phyloP scores from a whole-genome alignment of 1,140 invertebrate genomes.

The Nephotettix cincticeps region DNA sequence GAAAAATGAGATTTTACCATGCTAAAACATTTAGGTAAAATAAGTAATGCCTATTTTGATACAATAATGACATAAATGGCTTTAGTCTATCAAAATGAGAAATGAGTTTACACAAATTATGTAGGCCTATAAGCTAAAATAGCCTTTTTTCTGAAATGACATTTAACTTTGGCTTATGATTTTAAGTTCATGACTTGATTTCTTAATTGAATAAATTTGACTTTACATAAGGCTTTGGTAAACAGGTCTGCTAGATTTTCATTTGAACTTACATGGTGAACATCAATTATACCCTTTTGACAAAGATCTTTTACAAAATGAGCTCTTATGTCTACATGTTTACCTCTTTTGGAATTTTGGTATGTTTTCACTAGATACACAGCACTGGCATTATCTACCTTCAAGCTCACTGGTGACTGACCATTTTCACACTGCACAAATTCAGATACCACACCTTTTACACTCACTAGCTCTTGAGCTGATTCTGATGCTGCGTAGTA shows the following conservation, averaged over 20 bases:
- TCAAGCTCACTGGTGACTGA: conserved; percentile 19
- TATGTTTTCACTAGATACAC: conserved; percentile 40
- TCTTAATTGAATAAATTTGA: not conserved
- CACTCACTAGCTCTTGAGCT: conserved; percentile 39
- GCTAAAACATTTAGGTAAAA: not conserved
- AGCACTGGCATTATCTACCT: conserved; percentile 41
- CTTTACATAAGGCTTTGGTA: conserved; percentile 6
- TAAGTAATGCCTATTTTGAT: too few species aligned
- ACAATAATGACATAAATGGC: too few species aligned
- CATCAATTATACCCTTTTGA: conserved; percentile 1
- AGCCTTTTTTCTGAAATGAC: not conserved
- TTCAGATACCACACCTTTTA: conserved; percentile 37
- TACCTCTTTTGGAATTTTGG: conserved; percentile 44
- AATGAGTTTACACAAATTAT: too few species aligned
- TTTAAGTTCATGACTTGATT: not conserved
- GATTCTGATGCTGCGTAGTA: conserved; percentile 43
- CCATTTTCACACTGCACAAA: conserved; percentile 4
- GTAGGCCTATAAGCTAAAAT: too few species aligned
- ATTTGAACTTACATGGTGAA: not conserved
- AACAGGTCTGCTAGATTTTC: conserved; percentile 3
- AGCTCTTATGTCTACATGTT: conserved; percentile 44
- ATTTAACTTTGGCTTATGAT: not conserved
- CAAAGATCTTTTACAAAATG: conserved; percentile 9
- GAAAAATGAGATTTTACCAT: too few species aligned
- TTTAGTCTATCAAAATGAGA: not conserved